A percentile compares a stretch with the other conserved stretches of the same genome.
Evolutionary conservation across 2,113 vertebrate genomes (phyloP).

Genomic region (Oncorhynchus masou): DNA sequence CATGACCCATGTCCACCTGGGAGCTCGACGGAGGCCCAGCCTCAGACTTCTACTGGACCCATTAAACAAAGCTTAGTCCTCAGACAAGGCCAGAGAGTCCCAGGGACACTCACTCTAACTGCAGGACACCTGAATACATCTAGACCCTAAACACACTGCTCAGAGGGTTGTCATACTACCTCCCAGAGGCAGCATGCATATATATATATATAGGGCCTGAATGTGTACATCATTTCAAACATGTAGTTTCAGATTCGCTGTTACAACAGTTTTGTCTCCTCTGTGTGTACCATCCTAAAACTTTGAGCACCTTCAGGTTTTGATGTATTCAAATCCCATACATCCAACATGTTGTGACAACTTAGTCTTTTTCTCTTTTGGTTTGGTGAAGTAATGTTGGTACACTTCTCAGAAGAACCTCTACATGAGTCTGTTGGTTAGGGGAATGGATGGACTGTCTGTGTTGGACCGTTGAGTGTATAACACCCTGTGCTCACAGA

Average conservation of each 20-base stretch:
- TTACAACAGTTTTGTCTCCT: constrained; percentile 22
- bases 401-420: constrained; percentile 43
- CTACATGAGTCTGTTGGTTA: constrained; percentile 41
- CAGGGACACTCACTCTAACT: constrained; percentile 19
- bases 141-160: background rate
- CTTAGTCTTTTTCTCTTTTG: constrained; percentile 63
- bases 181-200: constrained; percentile 15
- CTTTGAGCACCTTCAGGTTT: constrained; percentile 51
- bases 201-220: constrained; percentile 9
- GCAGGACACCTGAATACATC: background rate
- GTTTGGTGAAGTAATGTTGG: constrained; percentile 59
- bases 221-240: constrained; percentile 51
- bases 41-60: constrained; percentile 55
- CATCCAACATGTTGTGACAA: constrained; percentile 54
- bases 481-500: constrained; percentile 61
- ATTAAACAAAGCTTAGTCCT: constrained; percentile 51
- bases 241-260: constrained; percentile 19
- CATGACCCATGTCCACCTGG: constrained; percentile 43
- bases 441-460: constrained; percentile 60
- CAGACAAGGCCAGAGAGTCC: constrained; percentile 62
- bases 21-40: constrained; percentile 52
- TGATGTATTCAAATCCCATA: constrained; percentile 32
- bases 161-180: background rate
- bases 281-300: constrained; percentile 36
- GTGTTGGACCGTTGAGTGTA: constrained; percentile 53